Evolutionary conservation across 2,888 invertebrate species (phyloP), one percentile per base, ranked within the genome.

Genomic region (Drosophila paramelanica): DNA sequence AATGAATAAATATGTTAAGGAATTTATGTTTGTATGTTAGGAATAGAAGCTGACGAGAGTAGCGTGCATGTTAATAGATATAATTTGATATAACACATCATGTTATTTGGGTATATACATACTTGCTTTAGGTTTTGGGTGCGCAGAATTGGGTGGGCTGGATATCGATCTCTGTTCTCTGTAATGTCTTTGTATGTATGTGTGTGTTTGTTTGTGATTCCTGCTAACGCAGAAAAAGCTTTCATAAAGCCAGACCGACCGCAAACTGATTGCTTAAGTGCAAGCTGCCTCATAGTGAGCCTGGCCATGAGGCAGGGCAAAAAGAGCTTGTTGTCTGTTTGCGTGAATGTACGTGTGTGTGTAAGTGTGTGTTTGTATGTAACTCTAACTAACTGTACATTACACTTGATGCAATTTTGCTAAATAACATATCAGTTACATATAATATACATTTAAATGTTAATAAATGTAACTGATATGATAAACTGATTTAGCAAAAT

Each of bases 321-420:
- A 45, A 67, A 61, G 66, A 42, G 36, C 51, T 20, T 47, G 31
- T 42, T 43, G 47, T 31, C 17, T 36, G 7, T 23, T 10, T 25
- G 25, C 33, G 13, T 27, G 38, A 17, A 17, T 20, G n/a, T 53
- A 5, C 33, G 6, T 55, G 11, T 42, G 36, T 46, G 47, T 33
- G 10, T 61, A 31, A 46, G 6, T 53, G 23, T 55, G 39, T 47
- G 56, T 36, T 38, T 50, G 49, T 25, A 38, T 55, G 73, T 67
- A 68, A 76, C 53, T 68, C 84, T 82, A 82, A 76, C 86, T 85
- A 82, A 75, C 49, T 84, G 58, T 83, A 80, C 72, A 86, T 69
- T 84, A 88, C 67, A 78, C 62, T 75, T 81, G 88, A 81, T 70
- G 79, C 81, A 81, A 88, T 88, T 81, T 85, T 52, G 79, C 88